Evolutionary conservation across 2,113 vertebrate species (phyloP), one percentile per base, ranked within the genome.

Genomic region (Synchiropus splendidus): DNA sequence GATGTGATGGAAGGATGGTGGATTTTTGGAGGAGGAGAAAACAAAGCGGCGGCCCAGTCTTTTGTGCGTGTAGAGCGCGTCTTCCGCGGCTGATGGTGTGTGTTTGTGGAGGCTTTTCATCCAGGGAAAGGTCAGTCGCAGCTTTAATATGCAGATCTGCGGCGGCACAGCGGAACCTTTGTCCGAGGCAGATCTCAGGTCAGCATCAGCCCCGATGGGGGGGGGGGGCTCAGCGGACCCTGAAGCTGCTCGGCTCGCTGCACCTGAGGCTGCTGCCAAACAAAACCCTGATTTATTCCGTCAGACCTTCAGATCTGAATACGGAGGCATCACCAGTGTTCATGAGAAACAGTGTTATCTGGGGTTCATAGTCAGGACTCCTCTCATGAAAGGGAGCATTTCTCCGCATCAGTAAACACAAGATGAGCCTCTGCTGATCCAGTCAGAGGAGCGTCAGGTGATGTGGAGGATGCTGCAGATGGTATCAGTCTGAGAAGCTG

Each of bases 1-100:
- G 95, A 98, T 97, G 94, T 45, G 9, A 1, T 9, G 2, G 0
- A 10, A 2, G 2, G 31, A 5, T 6, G 6, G 27, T 18, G 32
- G 43, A 46, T 58, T 76, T 75, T 78, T 73, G 38, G 31, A 51
- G 16, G 14, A 16, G 13, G 9, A 5, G 14, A 10, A 4, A 31
- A 30, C 5, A 18, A 33, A 17, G 1, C 30, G 5, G 14, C 4
- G 2, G 1, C 31, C 10, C 11, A 14, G 1, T 41, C 16, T 45
- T 21, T 46, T 21, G 21, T 27, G 30, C 36, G 27, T 12, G 12
- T 14, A 6, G 3, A 27, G 41, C 15, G 27, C 2, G 2, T 21
- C 37, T 16, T 18, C 10, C 4, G 21, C 12, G 15, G 10, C 10
- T 36, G 16, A 43, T 8, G 15, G 11, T 31, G 18, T 31, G 18